Percentiles rank a stretch among this genome's conserved stretches.
Conservation (phyloP, 2,888 invertebrate genomes). For the Cremastobaeus sp. region DNA sequence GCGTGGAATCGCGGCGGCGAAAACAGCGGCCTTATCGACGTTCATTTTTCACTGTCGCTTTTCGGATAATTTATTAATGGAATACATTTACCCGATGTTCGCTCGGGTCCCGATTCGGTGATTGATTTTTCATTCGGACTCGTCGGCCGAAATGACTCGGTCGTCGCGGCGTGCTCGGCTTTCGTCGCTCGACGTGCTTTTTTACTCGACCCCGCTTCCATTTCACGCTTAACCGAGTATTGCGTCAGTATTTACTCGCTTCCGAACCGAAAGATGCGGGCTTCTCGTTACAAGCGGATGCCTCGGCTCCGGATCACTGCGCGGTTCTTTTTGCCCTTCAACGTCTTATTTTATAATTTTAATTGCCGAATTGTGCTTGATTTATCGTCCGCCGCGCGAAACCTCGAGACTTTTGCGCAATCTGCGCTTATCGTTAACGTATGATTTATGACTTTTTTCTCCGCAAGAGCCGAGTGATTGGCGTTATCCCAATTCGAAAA, state of each 20-base stretch:
- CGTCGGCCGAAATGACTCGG: conserved; percentile 22
- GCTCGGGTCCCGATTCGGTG: conserved; percentile 40
- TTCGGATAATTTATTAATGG: conserved; percentile 51
- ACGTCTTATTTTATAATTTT: conserved; percentile 50
- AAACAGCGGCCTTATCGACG: conserved; percentile 25
- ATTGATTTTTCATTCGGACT: conserved; percentile 54
- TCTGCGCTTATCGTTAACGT: conserved; percentile 41
- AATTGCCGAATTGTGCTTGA: conserved; percentile 46
- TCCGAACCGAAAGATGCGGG: conserved; percentile 55
- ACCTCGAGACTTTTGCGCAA: conserved; percentile 35
- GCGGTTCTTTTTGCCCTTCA: conserved; percentile 17
- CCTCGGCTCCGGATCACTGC: conserved; percentile 48
- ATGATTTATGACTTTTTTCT: conserved; percentile 41
- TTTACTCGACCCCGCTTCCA: conserved; percentile 55
- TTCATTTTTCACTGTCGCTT: conserved; percentile 43
- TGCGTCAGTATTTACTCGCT: conserved; percentile 59
- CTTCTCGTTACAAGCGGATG: conserved; percentile 58
- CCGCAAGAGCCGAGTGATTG: conserved; percentile 24
- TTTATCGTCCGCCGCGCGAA: conserved; percentile 36
- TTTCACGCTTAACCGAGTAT: conserved; percentile 59
- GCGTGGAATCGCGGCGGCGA: not conserved
- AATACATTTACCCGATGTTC: conserved; percentile 45
- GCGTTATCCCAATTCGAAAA: conserved; percentile 27
- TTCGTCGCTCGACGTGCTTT: conserved; percentile 46
- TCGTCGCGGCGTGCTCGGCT: conserved; percentile 17